phyloP scores from a whole-genome alignment of 1,140 invertebrate species.

The Lysiphlebus fabarum region DNA sequence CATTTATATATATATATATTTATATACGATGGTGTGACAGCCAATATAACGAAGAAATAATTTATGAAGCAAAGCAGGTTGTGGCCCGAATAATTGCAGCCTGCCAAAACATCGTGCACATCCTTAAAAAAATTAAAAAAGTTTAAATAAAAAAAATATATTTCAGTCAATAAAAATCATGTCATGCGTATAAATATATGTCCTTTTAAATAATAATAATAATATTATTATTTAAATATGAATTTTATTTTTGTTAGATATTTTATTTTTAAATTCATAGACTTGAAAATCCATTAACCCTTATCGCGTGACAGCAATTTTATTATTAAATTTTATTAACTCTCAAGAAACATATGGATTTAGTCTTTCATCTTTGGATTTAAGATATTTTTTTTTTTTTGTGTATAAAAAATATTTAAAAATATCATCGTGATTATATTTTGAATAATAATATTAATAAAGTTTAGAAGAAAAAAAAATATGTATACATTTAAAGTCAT shows the following conservation, averaged over 20 bases:
- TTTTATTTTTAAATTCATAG: neutral
- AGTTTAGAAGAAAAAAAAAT: too few species aligned
- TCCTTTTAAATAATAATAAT: too few species aligned
- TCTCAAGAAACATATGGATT: slow-evolving; percentile 15
- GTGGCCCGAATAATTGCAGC: neutral
- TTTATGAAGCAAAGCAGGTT: slow-evolving; percentile 8
- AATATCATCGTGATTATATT: too few species aligned
- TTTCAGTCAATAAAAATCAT: slow-evolving; percentile 13
- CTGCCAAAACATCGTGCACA: slow-evolving; percentile 2
- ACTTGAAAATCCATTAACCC: slow-evolving; percentile 21
- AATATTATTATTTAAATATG: too few species aligned
- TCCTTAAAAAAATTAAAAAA: slow-evolving; percentile 1
- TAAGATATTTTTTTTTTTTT: too few species aligned
- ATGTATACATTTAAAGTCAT: too few species aligned
- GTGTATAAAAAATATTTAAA: too few species aligned
- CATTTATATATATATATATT: neutral
- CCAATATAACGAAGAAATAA: slow-evolving; percentile 6
- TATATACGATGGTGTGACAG: too few species aligned
- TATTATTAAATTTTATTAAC: slow-evolving; percentile 18
- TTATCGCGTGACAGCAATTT: slow-evolving; percentile 24
- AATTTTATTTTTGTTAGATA: too few species aligned
- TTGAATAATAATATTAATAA: too few species aligned
- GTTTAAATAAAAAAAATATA: neutral
- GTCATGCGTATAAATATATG: too few species aligned
- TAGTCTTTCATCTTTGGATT: neutral